A percentile compares a stretch with the other conserved stretches of the same genome.
These are phyloP conservation scores for Acanthopagrus latus DNA, from an alignment of 2,797 vertebrate genomes.

Conservation along the genomic window DNA sequence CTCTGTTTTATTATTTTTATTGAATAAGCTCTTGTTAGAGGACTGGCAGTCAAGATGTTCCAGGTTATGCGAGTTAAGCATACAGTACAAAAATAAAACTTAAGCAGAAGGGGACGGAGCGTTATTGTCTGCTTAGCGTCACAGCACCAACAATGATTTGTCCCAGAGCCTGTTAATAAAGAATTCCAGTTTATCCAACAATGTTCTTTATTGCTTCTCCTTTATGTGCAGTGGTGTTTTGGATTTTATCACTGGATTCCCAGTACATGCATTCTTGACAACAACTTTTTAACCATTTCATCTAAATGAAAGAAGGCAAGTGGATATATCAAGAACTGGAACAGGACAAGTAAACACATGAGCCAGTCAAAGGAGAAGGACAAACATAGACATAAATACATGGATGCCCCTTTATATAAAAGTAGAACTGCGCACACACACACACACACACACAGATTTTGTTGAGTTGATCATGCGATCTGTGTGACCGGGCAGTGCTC, in stretches of 20 bases:
- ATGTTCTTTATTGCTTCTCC: not conserved
- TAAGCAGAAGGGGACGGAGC: too few relatives aligned
- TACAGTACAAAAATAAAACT: too few relatives aligned
- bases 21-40: too few relatives aligned
- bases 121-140: not conserved
- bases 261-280: not conserved
- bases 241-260: not conserved
- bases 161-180: too few relatives aligned
- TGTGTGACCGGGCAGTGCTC: conserved; percentile 85
- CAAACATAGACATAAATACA: not conserved
- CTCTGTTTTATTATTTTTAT: too few relatives aligned
- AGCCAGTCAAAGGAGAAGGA: not conserved
- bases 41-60: too few relatives aligned
- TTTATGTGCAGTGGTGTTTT: not conserved
- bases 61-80: too few relatives aligned
- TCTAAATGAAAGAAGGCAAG: not conserved
- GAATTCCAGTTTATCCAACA: not conserved
- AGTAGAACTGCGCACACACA: not conserved
- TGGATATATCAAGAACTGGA: not conserved
- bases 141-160: not conserved
- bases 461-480: conserved; percentile 77
- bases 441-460: not conserved
- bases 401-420: not conserved
- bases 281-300: not conserved
- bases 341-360: not conserved